Percentiles rank a stretch among this genome's conserved stretches.
Conservation (phyloP, 2,113 vertebrate species). For the Myotis lucifugus region DNA sequence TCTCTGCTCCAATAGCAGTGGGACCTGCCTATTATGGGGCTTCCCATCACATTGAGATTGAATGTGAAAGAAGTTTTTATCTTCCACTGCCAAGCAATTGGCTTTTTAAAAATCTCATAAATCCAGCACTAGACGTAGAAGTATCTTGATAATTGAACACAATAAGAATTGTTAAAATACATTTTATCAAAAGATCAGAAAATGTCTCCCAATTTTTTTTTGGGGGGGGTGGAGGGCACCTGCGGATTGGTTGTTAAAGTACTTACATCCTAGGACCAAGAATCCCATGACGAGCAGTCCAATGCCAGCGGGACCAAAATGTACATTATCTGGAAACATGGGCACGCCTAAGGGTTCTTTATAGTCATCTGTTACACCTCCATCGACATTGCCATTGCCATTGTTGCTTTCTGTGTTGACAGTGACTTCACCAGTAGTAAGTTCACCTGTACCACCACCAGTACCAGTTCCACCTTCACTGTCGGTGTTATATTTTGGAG, state of each 20-base stretch:
- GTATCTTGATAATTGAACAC: background rate
- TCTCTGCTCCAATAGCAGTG: background rate
- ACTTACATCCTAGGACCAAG: constrained; percentile 87
- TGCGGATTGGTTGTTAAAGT: background rate
- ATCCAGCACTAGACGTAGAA: background rate
- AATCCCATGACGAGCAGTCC: constrained; percentile 80
- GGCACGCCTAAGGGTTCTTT: background rate
- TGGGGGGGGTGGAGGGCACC: accelerated
- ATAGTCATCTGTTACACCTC: accelerated
- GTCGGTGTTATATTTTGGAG: background rate
- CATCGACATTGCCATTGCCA: no score
- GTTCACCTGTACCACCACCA: background rate
- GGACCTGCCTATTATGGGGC: background rate
- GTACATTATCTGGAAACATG: background rate
- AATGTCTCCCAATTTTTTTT: background rate
- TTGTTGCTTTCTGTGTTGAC: background rate
- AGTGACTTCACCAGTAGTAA: accelerated
- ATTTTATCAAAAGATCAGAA: background rate
- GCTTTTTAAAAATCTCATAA: background rate
- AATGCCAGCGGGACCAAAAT: constrained; percentile 82
- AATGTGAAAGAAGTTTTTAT: background rate
- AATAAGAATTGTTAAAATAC: background rate
- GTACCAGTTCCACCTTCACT: accelerated
- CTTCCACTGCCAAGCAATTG: background rate
- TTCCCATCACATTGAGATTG: background rate